Conservation (phyloP, 2,113 vertebrate species). For the Cyprinodon variegatus region DNA sequence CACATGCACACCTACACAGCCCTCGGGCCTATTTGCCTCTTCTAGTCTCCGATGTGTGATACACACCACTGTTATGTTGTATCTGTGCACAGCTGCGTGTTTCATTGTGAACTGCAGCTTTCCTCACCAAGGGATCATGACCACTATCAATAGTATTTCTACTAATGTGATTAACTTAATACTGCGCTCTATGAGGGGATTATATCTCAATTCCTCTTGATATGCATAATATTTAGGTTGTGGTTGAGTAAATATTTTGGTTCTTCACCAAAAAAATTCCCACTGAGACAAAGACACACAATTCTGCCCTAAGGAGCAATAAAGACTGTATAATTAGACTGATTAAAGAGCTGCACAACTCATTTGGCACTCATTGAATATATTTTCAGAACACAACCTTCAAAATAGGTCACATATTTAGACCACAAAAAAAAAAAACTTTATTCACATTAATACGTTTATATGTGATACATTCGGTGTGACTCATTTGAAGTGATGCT, state of each 20-base stretch:
- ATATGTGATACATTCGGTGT: slow-evolving; percentile 55
- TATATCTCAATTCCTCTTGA: slow-evolving; percentile 80
- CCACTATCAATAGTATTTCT: slow-evolving; percentile 78
- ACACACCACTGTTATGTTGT: slow-evolving; percentile 47
- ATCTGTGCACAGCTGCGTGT: slow-evolving; percentile 49
- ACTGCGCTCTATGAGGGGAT: slow-evolving; percentile 76
- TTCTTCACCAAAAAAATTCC: slow-evolving; percentile 77
- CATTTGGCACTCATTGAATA: slow-evolving; percentile 79
- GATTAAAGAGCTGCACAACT: slow-evolving; percentile 79
- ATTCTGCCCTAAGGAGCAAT: slow-evolving; percentile 77
- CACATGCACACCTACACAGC: slow-evolving; percentile 16
- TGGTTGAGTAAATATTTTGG: slow-evolving; percentile 79
- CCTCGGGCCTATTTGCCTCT: slow-evolving; percentile 66
- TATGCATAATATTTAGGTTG: slow-evolving; percentile 80
- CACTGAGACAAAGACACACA: slow-evolving; percentile 77
- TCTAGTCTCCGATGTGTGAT: slow-evolving; percentile 49
- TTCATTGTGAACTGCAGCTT: slow-evolving; percentile 63
- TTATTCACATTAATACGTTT: slow-evolving; percentile 76
- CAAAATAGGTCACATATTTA: slow-evolving; percentile 78
- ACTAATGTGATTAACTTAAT: slow-evolving; percentile 81
- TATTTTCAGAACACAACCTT: slow-evolving; percentile 75
- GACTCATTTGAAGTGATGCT: slow-evolving; percentile 70
- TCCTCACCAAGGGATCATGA: slow-evolving; percentile 71
- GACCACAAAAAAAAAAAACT: slow-evolving; percentile 70
- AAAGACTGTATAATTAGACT: slow-evolving; percentile 81